phyloP scores from a whole-genome alignment of 2,797 vertebrate species.

The Brachymystax lenok region DNA sequence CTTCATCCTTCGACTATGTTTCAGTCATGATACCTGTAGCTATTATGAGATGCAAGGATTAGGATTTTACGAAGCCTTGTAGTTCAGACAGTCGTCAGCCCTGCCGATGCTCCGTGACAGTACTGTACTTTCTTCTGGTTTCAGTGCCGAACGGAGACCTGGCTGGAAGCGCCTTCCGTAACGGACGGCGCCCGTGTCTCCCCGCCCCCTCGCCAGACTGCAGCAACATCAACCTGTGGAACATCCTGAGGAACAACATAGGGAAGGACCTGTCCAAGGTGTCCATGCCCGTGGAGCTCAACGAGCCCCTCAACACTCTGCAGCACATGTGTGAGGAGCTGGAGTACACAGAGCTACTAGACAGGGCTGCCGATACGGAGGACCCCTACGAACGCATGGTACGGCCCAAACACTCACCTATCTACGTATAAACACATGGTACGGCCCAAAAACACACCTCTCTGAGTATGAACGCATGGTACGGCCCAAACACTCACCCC shows the following conservation, averaged over 20 bases:
- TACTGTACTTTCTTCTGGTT: neutral
- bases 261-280: slow-evolving; percentile 99
- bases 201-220: slow-evolving; percentile 92
- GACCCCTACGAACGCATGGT: slow-evolving; percentile 98
- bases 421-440: no score
- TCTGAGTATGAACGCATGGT: slow-evolving; percentile 53
- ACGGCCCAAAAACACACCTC: no score
- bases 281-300: slow-evolving; percentile 98
- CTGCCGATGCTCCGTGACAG: no score
- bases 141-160: slow-evolving; percentile 96
- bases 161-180: slow-evolving; percentile 89
- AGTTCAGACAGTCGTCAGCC: neutral
- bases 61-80: neutral
- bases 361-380: slow-evolving; percentile 92
- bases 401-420: slow-evolving; percentile 33
- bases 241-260: slow-evolving; percentile 98
- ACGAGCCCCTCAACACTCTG: slow-evolving; percentile 97
- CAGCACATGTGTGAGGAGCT: slow-evolving; percentile 98
- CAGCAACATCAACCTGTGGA: slow-evolving; percentile 99
- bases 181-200: slow-evolving; percentile 90
- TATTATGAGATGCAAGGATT: no score
- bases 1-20: neutral
- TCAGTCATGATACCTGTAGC: neutral
- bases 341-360: slow-evolving; percentile 97
- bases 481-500: slow-evolving; percentile 79